Evolutionary conservation across 2,113 vertebrate species (phyloP), one percentile per base, ranked within the genome.

Genomic region (Hyaena hyaena): DNA sequence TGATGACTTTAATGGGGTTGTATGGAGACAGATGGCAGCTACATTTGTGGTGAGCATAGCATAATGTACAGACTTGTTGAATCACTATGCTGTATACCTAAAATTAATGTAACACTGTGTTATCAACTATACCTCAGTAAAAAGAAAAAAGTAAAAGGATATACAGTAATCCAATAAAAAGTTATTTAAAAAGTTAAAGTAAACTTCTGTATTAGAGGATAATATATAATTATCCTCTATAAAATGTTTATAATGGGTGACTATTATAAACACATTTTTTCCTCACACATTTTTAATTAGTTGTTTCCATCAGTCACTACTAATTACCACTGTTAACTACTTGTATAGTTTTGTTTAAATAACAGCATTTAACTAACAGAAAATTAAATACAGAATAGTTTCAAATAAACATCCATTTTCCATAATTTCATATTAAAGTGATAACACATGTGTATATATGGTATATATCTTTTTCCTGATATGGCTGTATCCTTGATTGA

Each of bases 371-470:
- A 82, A 87, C n/a, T 35, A 76, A 76, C 76, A 88, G 82, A 80
- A 92, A 92, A 81, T 28, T 91, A 68, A 58, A 58, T 76, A 66
- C 19, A 82, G 16, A 88, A 39, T 24, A 65, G 16, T 83, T 88
- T 93, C 48, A 76, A 88, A 53, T 65, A 74, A 88, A 81, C 45
- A 81, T 88, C 28, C 48, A 45, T 43, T 81, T 94, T 81, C 83
- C 7, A 92, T 61, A 50, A 15, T 69, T 28, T 61, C 66, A 58
- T 35, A 23, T 66, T 66, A 63, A 63, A 71, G 19, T 88, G 15
- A 17, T 58, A 81, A 55, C 8, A 80, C 12, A 7, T n/a, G 23
- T 55, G 5, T 82, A 8, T 53, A 83, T 69, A 43, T 55, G 69
- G 50, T 39, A 43, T 15, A 39, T 43, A 33, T 55, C n/a, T 68